phyloP scores from a whole-genome alignment of 2,113 vertebrate species.

The Ptychochromis oligacanthus region DNA sequence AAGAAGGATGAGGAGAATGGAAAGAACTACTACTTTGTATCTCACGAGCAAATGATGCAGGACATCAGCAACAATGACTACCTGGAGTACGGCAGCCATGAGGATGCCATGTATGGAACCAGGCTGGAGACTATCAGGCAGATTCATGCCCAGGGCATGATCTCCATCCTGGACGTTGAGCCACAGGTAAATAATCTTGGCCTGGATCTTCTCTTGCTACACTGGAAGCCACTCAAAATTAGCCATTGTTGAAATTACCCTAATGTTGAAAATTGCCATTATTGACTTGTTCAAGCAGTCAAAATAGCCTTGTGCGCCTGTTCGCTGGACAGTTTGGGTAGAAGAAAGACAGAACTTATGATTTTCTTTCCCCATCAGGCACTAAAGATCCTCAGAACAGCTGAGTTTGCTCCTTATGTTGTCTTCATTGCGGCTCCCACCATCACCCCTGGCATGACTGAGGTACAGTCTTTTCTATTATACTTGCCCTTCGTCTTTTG shows the following conservation, averaged over 20 bases:
- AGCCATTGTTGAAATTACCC: not conserved
- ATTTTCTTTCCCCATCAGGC: slow-evolving; percentile 49
- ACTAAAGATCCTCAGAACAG: slow-evolving; percentile 76
- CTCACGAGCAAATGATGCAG: slow-evolving; percentile 99
- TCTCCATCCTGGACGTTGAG: slow-evolving; percentile 98
- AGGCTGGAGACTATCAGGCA: slow-evolving; percentile 98
- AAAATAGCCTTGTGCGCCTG: not conserved
- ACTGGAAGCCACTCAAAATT: not conserved
- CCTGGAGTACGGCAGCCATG: slow-evolving; percentile 98
- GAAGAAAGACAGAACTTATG: not conserved
- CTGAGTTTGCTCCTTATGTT: slow-evolving; percentile 74
- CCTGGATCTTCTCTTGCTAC: accelerated
- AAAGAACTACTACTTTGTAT: slow-evolving; percentile 99
- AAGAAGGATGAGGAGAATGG: slow-evolving; percentile 99
- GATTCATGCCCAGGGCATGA: slow-evolving; percentile 94
- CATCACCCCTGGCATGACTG: slow-evolving; percentile 71
- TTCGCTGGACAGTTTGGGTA: not conserved
- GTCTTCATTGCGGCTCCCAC: slow-evolving; percentile 77
- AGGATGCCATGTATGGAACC: slow-evolving; percentile 99
- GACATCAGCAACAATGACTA: slow-evolving; percentile 99
- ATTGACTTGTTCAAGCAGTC: not conserved
- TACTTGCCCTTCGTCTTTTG: accelerated
- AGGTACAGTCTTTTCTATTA: slow-evolving; percentile 41
- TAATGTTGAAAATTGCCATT: not conserved
- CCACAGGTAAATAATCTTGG: slow-evolving; percentile 86